phyloP scores from a whole-genome alignment of 2,113 vertebrate species.

The Onychostoma macrolepis region DNA sequence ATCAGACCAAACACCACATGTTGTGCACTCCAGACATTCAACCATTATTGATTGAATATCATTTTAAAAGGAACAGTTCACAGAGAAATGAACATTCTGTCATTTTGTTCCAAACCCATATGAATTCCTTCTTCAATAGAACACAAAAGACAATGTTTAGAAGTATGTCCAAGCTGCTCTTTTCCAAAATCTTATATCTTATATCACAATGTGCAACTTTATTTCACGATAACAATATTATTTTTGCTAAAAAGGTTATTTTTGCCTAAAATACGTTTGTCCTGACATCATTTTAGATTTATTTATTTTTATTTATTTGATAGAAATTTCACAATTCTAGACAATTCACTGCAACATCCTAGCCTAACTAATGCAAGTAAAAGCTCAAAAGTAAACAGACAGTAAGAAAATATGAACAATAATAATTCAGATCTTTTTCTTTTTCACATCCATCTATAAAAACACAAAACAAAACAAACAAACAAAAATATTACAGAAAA shows the following conservation, averaged over 20 bases:
- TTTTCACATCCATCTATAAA: background rate
- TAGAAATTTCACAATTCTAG: background rate
- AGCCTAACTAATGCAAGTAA: background rate
- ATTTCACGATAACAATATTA: background rate
- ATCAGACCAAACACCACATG: slow-evolving; percentile 57
- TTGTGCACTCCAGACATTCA: background rate
- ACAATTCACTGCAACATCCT: background rate
- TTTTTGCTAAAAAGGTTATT: background rate
- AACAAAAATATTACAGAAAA: background rate
- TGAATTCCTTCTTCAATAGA: background rate
- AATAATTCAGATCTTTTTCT: too few species aligned
- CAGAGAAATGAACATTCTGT: background rate
- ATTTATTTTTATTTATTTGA: background rate
- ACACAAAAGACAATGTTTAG: background rate
- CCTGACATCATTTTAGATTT: background rate
- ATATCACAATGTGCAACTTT: background rate
- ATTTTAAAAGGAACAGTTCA: background rate
- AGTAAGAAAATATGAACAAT: too few species aligned
- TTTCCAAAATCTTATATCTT: background rate
- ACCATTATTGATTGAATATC: background rate
- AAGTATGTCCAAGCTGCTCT: slow-evolving; percentile 1
- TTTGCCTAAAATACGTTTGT: background rate
- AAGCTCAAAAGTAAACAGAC: background rate
- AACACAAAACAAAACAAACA: too few species aligned
- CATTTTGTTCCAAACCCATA: background rate